Conservation (phyloP, 2,113 vertebrate genomes). For the Aptenodytes patagonicus region DNA sequence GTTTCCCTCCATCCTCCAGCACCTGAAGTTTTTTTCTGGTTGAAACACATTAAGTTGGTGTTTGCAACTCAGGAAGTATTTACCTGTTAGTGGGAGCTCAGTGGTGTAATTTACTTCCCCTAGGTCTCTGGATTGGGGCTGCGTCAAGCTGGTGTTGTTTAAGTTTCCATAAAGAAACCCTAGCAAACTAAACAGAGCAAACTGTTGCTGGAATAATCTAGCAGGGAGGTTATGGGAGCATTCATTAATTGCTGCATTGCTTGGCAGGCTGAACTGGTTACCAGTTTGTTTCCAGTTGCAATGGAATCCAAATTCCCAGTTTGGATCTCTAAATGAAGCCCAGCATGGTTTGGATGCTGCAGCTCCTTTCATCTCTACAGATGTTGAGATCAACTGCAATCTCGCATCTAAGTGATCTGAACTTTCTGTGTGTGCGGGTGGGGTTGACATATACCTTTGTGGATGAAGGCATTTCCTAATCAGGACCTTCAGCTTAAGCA, state of each 20-base stretch:
- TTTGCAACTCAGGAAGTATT: background rate
- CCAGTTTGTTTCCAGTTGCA: conserved; percentile 14
- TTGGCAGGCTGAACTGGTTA: conserved; percentile 38
- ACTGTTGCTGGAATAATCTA: background rate
- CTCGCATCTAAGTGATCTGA: conserved; percentile 7
- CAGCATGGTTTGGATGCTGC: conserved; percentile 9
- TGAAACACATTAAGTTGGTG: background rate
- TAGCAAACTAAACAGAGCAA: background rate
- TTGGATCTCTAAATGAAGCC: background rate
- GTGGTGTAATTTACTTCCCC: background rate
- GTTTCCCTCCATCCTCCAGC: background rate
- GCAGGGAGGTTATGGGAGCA: background rate
- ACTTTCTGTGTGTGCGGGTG: background rate
- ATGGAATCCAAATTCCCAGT: background rate
- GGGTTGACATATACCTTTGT: background rate
- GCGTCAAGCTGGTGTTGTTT: background rate
- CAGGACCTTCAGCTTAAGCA: conserved; percentile 16
- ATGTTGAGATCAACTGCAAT: conserved; percentile 3
- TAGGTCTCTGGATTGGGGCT: background rate
- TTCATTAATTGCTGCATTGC: background rate
- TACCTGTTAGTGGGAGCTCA: background rate
- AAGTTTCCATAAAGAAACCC: background rate
- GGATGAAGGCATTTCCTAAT: conserved; percentile 28
- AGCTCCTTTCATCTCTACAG: conserved; percentile 32
- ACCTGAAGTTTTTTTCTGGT: background rate